Base-by-base conservation (phyloP, 2,888 invertebrate genomes). In the Phaedon cochleariae region DNA sequence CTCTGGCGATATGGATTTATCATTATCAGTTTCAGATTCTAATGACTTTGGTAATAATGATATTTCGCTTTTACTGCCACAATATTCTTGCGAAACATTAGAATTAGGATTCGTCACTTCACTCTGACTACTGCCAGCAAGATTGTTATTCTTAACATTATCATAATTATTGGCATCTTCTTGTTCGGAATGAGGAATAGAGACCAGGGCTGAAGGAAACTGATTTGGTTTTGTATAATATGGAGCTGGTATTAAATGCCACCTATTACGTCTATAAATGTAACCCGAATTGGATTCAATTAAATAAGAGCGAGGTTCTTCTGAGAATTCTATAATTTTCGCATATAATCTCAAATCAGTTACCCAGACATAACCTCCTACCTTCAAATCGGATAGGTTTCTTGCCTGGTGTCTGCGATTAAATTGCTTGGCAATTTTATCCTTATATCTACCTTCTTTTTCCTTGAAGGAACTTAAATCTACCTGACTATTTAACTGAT, bases 231-330 rank as follows among this genome's bases (percentile, higher is more conserved):
- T 62, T 58, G 45, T 54, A 48, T 57, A 59, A 59, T 63, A 59
- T 2, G 48, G 58, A 17, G 58, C 58, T 31, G 52, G 52, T 21
- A 63, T 63, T 17, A 63, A 34, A 34, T 63, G 51, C 58, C 63
- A 63, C 15, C 63, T 48, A n/a, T 63, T 63, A 18, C 63, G 55
- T n/a, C 63, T 2, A 22, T 59, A 59, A 17, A 29, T 54, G 37
- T 41, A 1, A 12, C 63, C 63, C 10, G 17, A 57, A 51, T 63
- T 21, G 18, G 57, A 46, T 49, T 59, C 57, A 21, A 57, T 51
- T 34, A 58, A n/a, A 59, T 49, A 63, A 26, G 63, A 63, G n/a
- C 63, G 17, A 10, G 63, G 63, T 59, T 63, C 63, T 17, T 58
- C 37, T 15, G 29, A 63, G 12, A 58, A 46, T 17, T 45, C 37